Percentiles rank a stretch among this genome's conserved stretches.
These are phyloP conservation scores for Fratercula arctica DNA, from an alignment of 2,797 vertebrate genomes.

Conservation along the genomic window DNA sequence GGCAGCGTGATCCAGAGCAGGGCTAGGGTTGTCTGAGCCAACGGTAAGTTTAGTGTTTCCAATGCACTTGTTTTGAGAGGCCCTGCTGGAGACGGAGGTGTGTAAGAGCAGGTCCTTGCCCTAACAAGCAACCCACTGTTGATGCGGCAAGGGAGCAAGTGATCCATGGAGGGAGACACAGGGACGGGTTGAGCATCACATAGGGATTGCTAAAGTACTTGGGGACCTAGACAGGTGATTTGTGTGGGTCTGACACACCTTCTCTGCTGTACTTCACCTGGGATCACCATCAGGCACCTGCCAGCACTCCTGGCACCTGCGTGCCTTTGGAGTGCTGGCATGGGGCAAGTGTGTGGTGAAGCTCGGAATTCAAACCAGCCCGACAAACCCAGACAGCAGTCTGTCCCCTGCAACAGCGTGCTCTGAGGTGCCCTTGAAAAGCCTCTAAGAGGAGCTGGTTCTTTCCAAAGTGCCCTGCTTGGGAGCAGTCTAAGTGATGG, in stretches of 20 bases:
- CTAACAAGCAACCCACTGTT: background rate
- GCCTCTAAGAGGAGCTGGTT: background rate
- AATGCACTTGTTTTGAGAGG: constrained; percentile 3
- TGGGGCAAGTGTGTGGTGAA: background rate
- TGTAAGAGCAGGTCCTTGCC: background rate
- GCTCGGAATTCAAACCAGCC: background rate
- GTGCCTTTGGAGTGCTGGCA: background rate
- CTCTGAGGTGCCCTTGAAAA: background rate
- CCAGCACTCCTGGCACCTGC: background rate
- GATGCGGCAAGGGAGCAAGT: accelerated
- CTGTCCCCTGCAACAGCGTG: background rate
- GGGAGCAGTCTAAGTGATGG: background rate
- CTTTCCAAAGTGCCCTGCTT: background rate
- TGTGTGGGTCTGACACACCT: background rate
- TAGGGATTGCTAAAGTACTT: background rate
- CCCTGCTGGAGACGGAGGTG: background rate
- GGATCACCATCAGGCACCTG: background rate
- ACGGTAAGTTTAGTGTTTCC: background rate
- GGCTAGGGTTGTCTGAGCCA: background rate
- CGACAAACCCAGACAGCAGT: background rate
- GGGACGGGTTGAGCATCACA: background rate
- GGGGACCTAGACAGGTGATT: background rate
- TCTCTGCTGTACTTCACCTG: background rate
- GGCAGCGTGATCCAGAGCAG: background rate
- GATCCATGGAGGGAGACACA: accelerated